Evolutionary conservation across 2,113 vertebrate species (phyloP).

Genomic region (Solea senegalensis): DNA sequence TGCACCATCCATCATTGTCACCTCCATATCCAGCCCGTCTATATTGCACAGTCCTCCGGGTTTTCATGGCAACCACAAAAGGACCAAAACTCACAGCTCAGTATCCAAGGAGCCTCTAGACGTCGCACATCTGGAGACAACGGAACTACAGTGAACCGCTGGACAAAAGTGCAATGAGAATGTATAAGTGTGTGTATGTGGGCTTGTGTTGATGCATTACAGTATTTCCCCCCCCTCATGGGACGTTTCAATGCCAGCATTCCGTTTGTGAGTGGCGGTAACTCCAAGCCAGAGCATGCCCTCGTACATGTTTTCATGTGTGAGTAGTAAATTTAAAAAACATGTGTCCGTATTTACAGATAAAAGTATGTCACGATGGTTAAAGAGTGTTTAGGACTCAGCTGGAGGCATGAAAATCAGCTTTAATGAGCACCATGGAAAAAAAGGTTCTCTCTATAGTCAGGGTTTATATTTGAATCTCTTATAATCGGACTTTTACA

Average conservation of each 20-base stretch:
- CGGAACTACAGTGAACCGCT: slow-evolving; percentile 36
- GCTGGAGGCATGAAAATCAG: slow-evolving; percentile 30
- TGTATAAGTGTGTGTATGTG: slow-evolving; percentile 3
- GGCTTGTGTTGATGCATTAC: neutral
- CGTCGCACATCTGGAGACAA: slow-evolving; percentile 49
- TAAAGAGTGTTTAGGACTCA: slow-evolving; percentile 33
- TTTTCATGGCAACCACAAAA: slow-evolving; percentile 60
- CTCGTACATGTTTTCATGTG: neutral
- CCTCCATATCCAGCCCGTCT: slow-evolving; percentile 75
- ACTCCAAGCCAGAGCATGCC: slow-evolving; percentile 13
- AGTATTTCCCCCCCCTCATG: neutral
- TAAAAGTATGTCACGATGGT: neutral
- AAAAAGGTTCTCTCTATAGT: neutral
- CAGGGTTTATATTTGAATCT: too few species aligned
- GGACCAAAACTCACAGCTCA: slow-evolving; percentile 51
- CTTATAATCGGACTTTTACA: too few species aligned
- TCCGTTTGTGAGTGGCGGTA: slow-evolving; percentile 3
- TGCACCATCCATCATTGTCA: slow-evolving; percentile 74
- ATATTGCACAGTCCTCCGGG: slow-evolving; percentile 54
- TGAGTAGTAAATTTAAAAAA: neutral
- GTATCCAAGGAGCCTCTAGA: slow-evolving; percentile 59
- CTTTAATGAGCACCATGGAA: slow-evolving; percentile 47
- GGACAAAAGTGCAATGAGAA: neutral
- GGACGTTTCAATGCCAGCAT: slow-evolving; percentile 27
- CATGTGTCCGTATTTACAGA: neutral